Percentiles rank a stretch among this genome's conserved stretches.
Evolutionary conservation across 37 sponge, comb jelly and placozoan genomes (phyloP).

Genomic region (Chondrilla cf. caribensis): DNA sequence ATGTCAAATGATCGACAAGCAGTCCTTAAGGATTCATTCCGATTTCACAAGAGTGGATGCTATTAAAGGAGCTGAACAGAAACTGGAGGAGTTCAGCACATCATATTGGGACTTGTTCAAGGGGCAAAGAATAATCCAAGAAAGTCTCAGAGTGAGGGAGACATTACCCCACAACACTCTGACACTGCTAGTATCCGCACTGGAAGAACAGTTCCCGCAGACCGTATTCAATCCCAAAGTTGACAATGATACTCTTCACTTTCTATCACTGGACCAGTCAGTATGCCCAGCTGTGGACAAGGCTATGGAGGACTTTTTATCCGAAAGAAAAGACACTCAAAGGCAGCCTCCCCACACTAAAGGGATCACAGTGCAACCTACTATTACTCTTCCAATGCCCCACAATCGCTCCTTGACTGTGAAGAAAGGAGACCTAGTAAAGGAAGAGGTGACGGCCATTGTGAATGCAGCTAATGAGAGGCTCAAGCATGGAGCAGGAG

Average conservation of each 20-base stretch:
- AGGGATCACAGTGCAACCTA: not conserved
- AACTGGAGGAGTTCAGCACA: not conserved
- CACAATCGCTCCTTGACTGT: conserved; percentile 38
- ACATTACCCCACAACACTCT: not conserved
- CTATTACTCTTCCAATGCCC: not conserved
- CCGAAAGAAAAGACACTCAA: no score
- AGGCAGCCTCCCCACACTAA: not conserved
- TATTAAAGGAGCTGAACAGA: not conserved
- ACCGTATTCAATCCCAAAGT: not conserved
- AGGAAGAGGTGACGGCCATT: conserved; percentile 53
- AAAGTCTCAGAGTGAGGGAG: not conserved
- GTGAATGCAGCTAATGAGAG: conserved; percentile 72
- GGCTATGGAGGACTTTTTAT: not conserved
- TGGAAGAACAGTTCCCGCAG: not conserved
- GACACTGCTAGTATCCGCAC: not conserved
- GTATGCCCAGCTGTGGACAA: not conserved
- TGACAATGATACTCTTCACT: not conserved
- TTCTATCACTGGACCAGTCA: not conserved
- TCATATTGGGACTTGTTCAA: not conserved
- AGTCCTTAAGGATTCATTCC: not conserved
- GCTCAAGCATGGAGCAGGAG: conserved; percentile 62
- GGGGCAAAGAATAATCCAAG: not conserved
- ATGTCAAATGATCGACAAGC: not conserved
- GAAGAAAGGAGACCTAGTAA: conserved; percentile 49
- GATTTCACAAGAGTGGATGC: not conserved